Evolutionary conservation across 2,888 invertebrate species (phyloP), one percentile per base, ranked within the genome.

Genomic region (Dyspetes luteomarginatus): DNA sequence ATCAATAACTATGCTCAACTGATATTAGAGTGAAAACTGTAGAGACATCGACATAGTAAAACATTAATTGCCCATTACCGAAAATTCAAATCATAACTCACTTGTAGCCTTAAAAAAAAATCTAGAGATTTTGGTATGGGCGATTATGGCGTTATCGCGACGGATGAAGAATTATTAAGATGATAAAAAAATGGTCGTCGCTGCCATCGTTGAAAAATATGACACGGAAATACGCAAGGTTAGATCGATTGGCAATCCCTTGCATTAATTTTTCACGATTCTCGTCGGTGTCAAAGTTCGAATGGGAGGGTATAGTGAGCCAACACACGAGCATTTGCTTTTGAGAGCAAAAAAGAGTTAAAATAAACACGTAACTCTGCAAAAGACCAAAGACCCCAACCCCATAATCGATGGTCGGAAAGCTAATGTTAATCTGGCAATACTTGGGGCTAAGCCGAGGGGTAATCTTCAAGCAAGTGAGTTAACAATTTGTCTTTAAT

Each of bases 321-420:
- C 41, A 79, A 74, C 64, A 65, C 24, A 50, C 56, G 36, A 45
- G 48, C 52, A 24, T 62, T 81, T 74, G 75, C 73, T 71, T 75
- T 78, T 62, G 71, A 77, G n/a, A n/a, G n/a, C n/a, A 69, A 77
- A 81, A n/a, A 52, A 77, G 68, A 81, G 81, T 83, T 73, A 71
- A 82, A 82, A 85, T 77, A 78, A 82, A 81, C 72, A 82, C 67
- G 78, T 19, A 24, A 67, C 30, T 26, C n/a, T 4, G 3, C 4
- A 3, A 43, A 9, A 43, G 12, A 15, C 56, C 43, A n/a, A n/a
- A n/a, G n/a, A 99, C 91, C 98, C 98, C 73, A 99, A 99, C 93
- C 99, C 99, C 69, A 98, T 99, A 92, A 99, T 99, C 89, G 99
- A 99, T 91, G 99, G 99, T 69, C 95, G 99, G 91, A 99, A 99